phyloP scores from a whole-genome alignment of 1,140 invertebrate genomes.

The Drosophila pseudoobscura region DNA sequence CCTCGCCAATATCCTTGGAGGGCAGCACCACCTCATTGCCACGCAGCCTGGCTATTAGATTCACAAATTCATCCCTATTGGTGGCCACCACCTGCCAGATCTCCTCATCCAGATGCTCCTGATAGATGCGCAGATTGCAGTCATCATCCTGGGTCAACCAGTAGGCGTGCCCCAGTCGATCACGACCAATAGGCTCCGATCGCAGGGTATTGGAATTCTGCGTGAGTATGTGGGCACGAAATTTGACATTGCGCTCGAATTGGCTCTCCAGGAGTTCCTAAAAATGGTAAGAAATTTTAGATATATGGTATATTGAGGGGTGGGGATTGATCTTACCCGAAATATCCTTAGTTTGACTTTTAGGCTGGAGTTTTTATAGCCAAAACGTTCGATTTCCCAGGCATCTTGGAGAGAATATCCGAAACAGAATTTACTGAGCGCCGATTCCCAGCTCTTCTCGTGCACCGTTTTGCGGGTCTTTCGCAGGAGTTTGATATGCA shows the following conservation, averaged over 20 bases:
- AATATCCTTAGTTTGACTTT: slow-evolving; percentile 94
- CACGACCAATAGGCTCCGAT: slow-evolving; percentile 93
- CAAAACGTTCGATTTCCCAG: slow-evolving; percentile 98
- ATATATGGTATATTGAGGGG: neutral
- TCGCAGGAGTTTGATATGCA: slow-evolving; percentile 95
- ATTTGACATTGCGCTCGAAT: slow-evolving; percentile 96
- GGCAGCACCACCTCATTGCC: slow-evolving; percentile 87
- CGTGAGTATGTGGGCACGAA: slow-evolving; percentile 96
- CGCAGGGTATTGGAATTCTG: slow-evolving; percentile 91
- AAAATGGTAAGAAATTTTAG: slow-evolving; percentile 44
- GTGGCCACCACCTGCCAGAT: slow-evolving; percentile 96
- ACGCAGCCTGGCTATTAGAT: slow-evolving; percentile 89
- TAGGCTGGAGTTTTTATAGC: slow-evolving; percentile 95
- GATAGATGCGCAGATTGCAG: slow-evolving; percentile 95
- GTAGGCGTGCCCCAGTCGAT: slow-evolving; percentile 94
- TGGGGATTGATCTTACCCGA: slow-evolving; percentile 85
- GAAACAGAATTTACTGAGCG: slow-evolving; percentile 95
- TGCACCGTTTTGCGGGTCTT: slow-evolving; percentile 93
- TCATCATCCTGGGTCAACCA: slow-evolving; percentile 96
- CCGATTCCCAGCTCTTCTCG: slow-evolving; percentile 95
- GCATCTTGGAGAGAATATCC: slow-evolving; percentile 94
- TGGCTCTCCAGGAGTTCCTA: slow-evolving; percentile 96
- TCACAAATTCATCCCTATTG: slow-evolving; percentile 90
- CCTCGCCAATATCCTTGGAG: slow-evolving; percentile 84
- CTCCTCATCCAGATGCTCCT: slow-evolving; percentile 97